These are phyloP conservation scores for Trichopria drosophilae DNA, from an alignment of 2,888 invertebrate genomes.

Conservation along the genomic window DNA sequence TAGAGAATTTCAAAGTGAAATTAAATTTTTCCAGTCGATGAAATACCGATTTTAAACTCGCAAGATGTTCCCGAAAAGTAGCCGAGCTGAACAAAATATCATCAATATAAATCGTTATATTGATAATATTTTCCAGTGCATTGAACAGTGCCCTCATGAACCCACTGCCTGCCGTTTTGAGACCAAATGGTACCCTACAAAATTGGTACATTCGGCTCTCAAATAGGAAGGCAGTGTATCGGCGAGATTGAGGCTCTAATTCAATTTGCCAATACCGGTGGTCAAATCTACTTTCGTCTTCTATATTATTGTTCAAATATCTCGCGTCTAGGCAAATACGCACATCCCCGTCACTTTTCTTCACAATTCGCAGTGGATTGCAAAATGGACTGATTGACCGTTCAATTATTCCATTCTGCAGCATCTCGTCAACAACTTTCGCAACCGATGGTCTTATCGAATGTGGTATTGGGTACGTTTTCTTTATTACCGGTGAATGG, in stretches of 20 bases:
- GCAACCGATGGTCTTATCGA: neutral
- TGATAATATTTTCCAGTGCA: constrained; percentile 4
- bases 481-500: neutral
- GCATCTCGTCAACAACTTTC: neutral
- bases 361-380: neutral
- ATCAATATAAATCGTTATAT: constrained; percentile 41
- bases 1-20: constrained; percentile 38
- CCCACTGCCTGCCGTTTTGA: too few species aligned
- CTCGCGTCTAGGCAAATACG: constrained; percentile 45
- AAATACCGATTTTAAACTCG: constrained; percentile 32
- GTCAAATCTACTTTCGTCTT: constrained; percentile 52
- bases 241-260: neutral
- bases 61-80: constrained; percentile 32
- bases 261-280: constrained; percentile 47
- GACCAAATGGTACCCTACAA: too few species aligned
- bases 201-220: too few species aligned
- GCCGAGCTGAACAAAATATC: constrained; percentile 40
- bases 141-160: too few species aligned
- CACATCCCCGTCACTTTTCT: too few species aligned
- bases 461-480: neutral
- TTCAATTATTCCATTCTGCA: neutral
- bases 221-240: constrained; percentile 10
- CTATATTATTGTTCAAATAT: constrained; percentile 39
- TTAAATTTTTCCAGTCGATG: constrained; percentile 25
- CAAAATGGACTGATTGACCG: neutral